Percentiles rank a stretch among this genome's conserved stretches.
Conservation (phyloP, 1,140 invertebrate genomes). For the Apis florea region DNA sequence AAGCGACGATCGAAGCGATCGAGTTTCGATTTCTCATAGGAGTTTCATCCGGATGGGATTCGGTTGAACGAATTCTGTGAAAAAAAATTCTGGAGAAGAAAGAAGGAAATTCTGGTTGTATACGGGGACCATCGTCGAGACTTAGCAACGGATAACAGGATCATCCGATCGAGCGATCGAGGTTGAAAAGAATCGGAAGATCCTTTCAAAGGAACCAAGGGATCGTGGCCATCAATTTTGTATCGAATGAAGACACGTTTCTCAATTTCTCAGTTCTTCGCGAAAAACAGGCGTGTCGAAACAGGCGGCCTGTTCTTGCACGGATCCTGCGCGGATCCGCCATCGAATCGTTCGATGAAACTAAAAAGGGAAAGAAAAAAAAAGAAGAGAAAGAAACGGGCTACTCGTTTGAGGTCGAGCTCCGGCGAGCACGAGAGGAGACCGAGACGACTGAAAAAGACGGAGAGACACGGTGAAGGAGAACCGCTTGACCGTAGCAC, state of each 20-base stretch:
- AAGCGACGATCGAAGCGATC: too few species aligned
- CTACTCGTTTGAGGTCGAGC: neutral
- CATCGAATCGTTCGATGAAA: neutral
- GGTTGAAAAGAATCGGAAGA: neutral
- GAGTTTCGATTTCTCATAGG: too few species aligned
- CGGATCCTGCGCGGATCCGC: neutral
- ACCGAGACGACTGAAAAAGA: neutral
- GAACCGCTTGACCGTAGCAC: neutral
- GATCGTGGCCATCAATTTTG: too few species aligned
- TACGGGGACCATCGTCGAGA: neutral
- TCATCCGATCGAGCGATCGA: neutral
- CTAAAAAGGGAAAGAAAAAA: neutral
- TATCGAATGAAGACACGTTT: too few species aligned
- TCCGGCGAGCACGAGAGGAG: neutral
- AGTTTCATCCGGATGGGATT: neutral
- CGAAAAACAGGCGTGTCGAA: neutral
- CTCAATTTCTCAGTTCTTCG: neutral
- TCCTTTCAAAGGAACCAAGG: neutral
- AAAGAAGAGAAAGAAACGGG: neutral
- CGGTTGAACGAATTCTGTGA: neutral
- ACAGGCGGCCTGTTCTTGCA: neutral
- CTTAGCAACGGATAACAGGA: slow-evolving; percentile 18
- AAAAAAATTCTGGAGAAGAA: neutral
- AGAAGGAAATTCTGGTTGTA: neutral
- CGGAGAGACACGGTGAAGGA: too few species aligned